Evolutionary conservation across 2,888 invertebrate species (phyloP).

Genomic region (Aporophyla lueneburgensis): DNA sequence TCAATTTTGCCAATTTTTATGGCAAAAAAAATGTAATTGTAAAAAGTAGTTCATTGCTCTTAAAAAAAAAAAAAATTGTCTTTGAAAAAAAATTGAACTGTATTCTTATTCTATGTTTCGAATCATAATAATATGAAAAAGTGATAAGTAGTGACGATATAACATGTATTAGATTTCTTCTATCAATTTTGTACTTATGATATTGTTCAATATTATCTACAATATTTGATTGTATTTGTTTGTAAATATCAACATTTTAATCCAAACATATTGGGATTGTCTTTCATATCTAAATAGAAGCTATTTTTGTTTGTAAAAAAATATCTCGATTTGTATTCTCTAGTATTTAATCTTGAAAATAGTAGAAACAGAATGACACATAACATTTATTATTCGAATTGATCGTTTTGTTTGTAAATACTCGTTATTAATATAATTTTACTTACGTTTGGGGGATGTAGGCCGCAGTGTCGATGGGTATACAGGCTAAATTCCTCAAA

Average conservation of each 20-base stretch:
- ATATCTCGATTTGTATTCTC: slow-evolving; percentile 11
- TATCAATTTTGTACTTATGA: neutral
- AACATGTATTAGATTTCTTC: neutral
- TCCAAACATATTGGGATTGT: neutral
- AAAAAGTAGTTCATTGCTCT: slow-evolving; percentile 7
- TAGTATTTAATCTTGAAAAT: slow-evolving; percentile 24
- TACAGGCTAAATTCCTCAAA: slow-evolving; percentile 51
- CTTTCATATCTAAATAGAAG: slow-evolving; percentile 5
- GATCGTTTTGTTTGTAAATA: slow-evolving; percentile 65
- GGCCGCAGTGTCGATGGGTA: slow-evolving; percentile 46
- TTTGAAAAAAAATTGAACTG: slow-evolving; percentile 13
- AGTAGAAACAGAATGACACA: slow-evolving; percentile 35
- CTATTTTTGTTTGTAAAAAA: slow-evolving; percentile 7
- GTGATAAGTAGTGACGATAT: slow-evolving; percentile 9
- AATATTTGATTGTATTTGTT: slow-evolving; percentile 8
- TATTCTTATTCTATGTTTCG: neutral
- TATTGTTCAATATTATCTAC: slow-evolving; percentile 18
- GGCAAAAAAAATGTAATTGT: neutral
- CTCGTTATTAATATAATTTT: slow-evolving; percentile 36
- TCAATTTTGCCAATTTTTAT: neutral
- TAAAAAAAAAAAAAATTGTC: neutral
- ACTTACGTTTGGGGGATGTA: slow-evolving; percentile 45
- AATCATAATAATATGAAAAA: slow-evolving; percentile 2
- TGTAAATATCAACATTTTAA: neutral
- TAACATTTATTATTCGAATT: slow-evolving; percentile 50